A percentile compares a stretch with the other conserved stretches of the same genome.
These are phyloP conservation scores for Mesitornis unicolor DNA, from an alignment of 2,113 vertebrate species.

Conservation along the genomic window DNA sequence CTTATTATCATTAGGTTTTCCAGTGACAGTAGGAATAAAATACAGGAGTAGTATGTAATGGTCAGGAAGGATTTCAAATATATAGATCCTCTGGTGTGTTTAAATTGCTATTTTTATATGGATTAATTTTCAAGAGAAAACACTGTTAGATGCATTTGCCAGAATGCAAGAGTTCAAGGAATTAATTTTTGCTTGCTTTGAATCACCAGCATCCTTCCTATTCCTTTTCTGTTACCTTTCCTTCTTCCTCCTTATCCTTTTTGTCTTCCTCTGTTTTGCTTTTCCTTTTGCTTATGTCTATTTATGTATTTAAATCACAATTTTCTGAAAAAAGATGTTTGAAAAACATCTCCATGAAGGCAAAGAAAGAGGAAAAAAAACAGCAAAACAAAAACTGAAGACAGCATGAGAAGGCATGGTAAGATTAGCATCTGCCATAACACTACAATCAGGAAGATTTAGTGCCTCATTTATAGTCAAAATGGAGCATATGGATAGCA, in stretches of 20 bases:
- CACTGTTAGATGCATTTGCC: background rate
- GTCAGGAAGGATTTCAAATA: background rate
- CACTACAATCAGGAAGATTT: background rate
- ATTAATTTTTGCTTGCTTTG: background rate
- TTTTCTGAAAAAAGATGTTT: background rate
- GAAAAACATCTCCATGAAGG: background rate
- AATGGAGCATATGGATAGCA: background rate
- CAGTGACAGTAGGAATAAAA: background rate
- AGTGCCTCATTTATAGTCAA: background rate
- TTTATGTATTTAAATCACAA: background rate
- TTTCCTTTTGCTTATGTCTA: background rate
- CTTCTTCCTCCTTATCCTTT: background rate
- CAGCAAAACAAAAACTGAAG: background rate
- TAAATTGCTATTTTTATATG: background rate
- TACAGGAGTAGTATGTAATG: background rate
- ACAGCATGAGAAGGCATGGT: background rate
- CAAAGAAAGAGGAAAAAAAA: background rate
- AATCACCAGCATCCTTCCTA: background rate
- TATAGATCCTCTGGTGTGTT: background rate
- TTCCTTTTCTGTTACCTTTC: background rate
- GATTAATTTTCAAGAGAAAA: background rate
- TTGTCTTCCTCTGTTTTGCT: background rate
- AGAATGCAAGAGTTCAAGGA: background rate
- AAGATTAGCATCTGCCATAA: background rate
- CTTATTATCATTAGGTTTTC: background rate